phyloP scores from a whole-genome alignment of 1,140 invertebrate genomes.

The Cherax quadricarinatus region DNA sequence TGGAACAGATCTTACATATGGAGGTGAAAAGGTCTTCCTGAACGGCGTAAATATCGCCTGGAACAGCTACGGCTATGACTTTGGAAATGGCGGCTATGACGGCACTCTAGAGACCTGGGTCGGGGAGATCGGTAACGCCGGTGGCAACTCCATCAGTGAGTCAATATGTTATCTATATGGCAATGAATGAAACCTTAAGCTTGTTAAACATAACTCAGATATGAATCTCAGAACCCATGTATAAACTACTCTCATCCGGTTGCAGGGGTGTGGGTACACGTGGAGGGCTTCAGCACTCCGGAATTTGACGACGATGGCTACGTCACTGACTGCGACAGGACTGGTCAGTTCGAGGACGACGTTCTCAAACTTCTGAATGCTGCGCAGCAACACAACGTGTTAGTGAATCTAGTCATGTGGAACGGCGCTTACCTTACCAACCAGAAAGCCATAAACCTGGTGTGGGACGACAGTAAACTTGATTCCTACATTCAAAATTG shows the following conservation, averaged over 20 bases:
- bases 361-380: slow-evolving; percentile 25
- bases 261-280: slow-evolving; percentile 78
- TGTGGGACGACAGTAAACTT: slow-evolving; percentile 76
- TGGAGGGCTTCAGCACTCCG: slow-evolving; percentile 77
- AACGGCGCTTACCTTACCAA: slow-evolving; percentile 77
- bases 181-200: no score
- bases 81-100: slow-evolving; percentile 76
- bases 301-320: slow-evolving; percentile 14
- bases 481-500: slow-evolving; percentile 77
- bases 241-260: background rate
- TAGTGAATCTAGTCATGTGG: slow-evolving; percentile 77
- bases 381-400: slow-evolving; percentile 74
- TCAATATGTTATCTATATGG: background rate
- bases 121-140: slow-evolving; percentile 74
- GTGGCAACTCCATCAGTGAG: slow-evolving; percentile 78
- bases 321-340: slow-evolving; percentile 23
- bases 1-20: slow-evolving; percentile 74
- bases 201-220: no score
- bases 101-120: slow-evolving; percentile 75
- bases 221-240: no score
- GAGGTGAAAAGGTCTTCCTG: slow-evolving; percentile 76
- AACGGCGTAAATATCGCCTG: slow-evolving; percentile 78
- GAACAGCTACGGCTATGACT: slow-evolving; percentile 74
- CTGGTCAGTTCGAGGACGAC: slow-evolving; percentile 29
- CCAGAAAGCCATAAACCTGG: slow-evolving; percentile 75